phyloP scores from a whole-genome alignment of 2,888 invertebrate species.

The Lasioglossum morio region DNA sequence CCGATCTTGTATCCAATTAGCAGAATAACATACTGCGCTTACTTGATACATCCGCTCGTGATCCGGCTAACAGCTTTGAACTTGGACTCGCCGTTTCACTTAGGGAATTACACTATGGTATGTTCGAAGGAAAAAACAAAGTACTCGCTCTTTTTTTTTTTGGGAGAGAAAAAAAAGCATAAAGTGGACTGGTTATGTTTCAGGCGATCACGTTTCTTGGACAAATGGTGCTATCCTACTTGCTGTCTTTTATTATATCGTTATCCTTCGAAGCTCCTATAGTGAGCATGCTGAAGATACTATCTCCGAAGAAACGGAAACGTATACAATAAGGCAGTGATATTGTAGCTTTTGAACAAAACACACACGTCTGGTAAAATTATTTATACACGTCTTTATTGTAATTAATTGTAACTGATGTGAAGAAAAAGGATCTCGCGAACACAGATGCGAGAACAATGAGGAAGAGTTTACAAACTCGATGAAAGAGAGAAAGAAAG shows the following conservation, averaged over 20 bases:
- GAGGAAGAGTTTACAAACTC: conserved; percentile 37
- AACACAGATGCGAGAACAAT: conserved; percentile 51
- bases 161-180: background rate
- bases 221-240: conserved; percentile 92
- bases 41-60: conserved; percentile 93
- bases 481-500: background rate
- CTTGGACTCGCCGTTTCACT: conserved; percentile 92
- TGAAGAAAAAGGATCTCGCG: conserved; percentile 53
- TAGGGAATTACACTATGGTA: conserved; percentile 92
- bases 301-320: conserved; percentile 82
- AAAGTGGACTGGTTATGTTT: conserved; percentile 65
- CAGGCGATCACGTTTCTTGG: conserved; percentile 93
- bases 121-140: background rate
- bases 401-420: conserved; percentile 51
- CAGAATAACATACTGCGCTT: conserved; percentile 94
- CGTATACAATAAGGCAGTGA: conserved; percentile 75
- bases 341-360: conserved; percentile 23
- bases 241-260: conserved; percentile 91
- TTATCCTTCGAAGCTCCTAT: conserved; percentile 94
- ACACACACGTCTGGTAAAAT: conserved; percentile 30
- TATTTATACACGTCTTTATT: conserved; percentile 72
- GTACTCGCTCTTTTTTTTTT: background rate
- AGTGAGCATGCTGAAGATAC: conserved; percentile 92
- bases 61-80: conserved; percentile 93
- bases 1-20: conserved; percentile 94